These are phyloP conservation scores for Cephus spinipes DNA, from an alignment of 2,888 invertebrate genomes.

Conservation along the genomic window DNA sequence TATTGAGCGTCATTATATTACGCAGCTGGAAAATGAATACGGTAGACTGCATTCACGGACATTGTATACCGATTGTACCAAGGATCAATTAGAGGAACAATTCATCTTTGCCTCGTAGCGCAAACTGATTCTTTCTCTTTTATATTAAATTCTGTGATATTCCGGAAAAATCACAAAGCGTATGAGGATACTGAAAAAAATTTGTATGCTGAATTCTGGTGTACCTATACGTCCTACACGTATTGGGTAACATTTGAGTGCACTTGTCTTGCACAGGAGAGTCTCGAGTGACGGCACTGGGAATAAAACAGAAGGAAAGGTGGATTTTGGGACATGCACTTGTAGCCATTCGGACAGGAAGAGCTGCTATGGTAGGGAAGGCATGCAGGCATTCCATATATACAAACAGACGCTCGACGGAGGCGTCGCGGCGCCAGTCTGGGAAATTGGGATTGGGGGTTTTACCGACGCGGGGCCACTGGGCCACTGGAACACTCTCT, in stretches of 20 bases:
- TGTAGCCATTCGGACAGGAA: constrained; percentile 11
- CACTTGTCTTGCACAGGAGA: constrained; percentile 1
- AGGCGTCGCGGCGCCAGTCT: constrained; percentile 34
- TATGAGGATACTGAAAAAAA: neutral
- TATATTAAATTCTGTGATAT: neutral
- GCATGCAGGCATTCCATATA: constrained; percentile 2
- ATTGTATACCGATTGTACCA: neutral
- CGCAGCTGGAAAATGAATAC: constrained; percentile 16
- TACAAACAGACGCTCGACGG: constrained; percentile 23
- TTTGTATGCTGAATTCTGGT: neutral
- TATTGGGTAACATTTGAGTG: neutral
- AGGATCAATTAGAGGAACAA: neutral
- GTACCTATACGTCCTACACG: neutral
- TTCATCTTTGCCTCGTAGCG: neutral
- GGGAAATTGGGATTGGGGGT: constrained; percentile 36
- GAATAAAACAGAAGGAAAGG: constrained; percentile 4
- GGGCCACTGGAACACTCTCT: constrained; percentile 36
- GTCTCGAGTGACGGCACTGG: constrained; percentile 2
- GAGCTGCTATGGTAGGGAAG: neutral
- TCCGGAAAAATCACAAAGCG: neutral
- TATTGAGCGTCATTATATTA: constrained; percentile 64
- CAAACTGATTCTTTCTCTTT: neutral
- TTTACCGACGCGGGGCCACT: constrained; percentile 33
- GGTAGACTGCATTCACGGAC: neutral
- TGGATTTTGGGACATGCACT: constrained; percentile 6